Percentiles rank a stretch among this genome's conserved stretches.
These are phyloP conservation scores for Strigamia transsilvanica DNA, from an alignment of 2,888 invertebrate species.

Conservation along the genomic window DNA sequence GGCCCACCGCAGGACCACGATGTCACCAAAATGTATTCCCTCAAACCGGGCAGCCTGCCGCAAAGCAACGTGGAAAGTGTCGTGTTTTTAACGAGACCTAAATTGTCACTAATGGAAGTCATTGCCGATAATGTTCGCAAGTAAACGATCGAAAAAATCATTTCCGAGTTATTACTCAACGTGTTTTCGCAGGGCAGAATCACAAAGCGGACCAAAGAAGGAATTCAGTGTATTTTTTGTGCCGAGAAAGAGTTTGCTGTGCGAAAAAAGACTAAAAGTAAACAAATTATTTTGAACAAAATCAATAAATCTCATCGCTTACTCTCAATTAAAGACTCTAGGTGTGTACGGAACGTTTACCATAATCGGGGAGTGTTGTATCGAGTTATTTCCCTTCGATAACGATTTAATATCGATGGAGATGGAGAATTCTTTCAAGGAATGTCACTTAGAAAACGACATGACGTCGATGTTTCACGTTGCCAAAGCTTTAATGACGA, in stretches of 20 bases:
- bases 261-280: slow-evolving; percentile 80
- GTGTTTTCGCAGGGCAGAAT: slow-evolving; percentile 32
- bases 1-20: slow-evolving; percentile 78
- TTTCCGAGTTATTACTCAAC: not conserved
- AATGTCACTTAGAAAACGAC: slow-evolving; percentile 88
- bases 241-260: slow-evolving; percentile 84
- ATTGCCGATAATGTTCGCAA: slow-evolving; percentile 78
- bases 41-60: slow-evolving; percentile 75
- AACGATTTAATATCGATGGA: slow-evolving; percentile 94
- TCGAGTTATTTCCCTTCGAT: slow-evolving; percentile 90
- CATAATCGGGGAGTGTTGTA: slow-evolving; percentile 82
- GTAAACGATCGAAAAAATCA: slow-evolving; percentile 61
- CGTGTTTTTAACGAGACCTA: slow-evolving; percentile 87
- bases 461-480: slow-evolving; percentile 86
- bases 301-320: not conserved
- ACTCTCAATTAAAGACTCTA: slow-evolving; percentile 69
- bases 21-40: slow-evolving; percentile 82
- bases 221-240: slow-evolving; percentile 90
- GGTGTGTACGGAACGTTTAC: slow-evolving; percentile 81
- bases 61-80: slow-evolving; percentile 80
- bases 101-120: slow-evolving; percentile 81
- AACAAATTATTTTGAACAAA: slow-evolving; percentile 47
- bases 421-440: slow-evolving; percentile 78
- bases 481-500: slow-evolving; percentile 82
- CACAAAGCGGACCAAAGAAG: slow-evolving; percentile 58